These are phyloP conservation scores for Coenonympha arcania DNA, from an alignment of 2,888 invertebrate genomes.

Conservation along the genomic window DNA sequence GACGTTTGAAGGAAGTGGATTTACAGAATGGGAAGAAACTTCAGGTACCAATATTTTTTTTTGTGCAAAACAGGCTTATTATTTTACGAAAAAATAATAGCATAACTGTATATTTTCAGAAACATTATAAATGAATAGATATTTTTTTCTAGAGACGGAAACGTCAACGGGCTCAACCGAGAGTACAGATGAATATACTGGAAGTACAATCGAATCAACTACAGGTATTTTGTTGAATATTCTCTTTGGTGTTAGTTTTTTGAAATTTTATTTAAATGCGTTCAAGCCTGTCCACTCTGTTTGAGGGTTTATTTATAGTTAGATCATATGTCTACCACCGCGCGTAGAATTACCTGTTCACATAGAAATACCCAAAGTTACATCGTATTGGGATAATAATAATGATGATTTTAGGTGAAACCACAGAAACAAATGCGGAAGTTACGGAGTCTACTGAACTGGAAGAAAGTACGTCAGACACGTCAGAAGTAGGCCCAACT, in stretches of 20 bases:
- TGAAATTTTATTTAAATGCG: background rate
- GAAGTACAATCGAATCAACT: conserved; percentile 6
- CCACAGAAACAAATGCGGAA: background rate
- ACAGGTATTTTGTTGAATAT: background rate
- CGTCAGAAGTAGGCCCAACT: background rate
- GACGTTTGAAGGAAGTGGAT: background rate
- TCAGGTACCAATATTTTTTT: background rate
- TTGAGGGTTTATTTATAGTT: too few species aligned
- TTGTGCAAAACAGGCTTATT: background rate
- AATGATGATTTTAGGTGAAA: background rate
- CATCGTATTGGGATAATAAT: too few species aligned
- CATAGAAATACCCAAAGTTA: too few species aligned
- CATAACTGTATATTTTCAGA: background rate
- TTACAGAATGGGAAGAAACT: background rate
- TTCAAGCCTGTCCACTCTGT: too few species aligned
- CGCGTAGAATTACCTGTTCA: too few species aligned
- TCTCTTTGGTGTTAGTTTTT: background rate
- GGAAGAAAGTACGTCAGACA: background rate
- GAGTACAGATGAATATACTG: background rate
- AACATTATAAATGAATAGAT: background rate
- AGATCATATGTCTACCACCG: too few species aligned
- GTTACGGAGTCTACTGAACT: background rate
- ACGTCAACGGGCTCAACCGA: background rate
- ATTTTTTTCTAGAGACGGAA: conserved; percentile 24
- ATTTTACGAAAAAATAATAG: background rate